Conservation (phyloP, 2,797 vertebrate species). For the Brotula barbata region DNA sequence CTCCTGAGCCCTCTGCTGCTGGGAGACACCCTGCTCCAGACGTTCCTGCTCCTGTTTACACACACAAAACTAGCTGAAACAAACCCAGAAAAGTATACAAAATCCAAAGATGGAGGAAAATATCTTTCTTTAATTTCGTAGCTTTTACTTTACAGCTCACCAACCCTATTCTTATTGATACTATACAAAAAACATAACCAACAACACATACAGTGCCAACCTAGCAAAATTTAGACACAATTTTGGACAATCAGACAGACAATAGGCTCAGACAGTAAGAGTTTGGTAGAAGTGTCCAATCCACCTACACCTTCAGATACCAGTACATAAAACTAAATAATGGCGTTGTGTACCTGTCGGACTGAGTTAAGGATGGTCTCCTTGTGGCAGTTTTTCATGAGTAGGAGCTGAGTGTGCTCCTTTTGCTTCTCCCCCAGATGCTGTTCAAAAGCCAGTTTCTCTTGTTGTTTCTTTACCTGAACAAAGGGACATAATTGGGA, state of each 20-base stretch:
- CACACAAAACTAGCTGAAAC: background rate
- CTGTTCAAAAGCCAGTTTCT: slow-evolving; percentile 91
- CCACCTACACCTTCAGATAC: too few relatives aligned
- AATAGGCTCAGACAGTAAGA: too few relatives aligned
- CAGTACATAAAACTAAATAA: background rate
- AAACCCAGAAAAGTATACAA: background rate
- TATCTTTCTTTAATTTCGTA: too few relatives aligned
- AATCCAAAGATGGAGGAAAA: too few relatives aligned
- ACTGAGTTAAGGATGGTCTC: slow-evolving; percentile 86
- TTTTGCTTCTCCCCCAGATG: slow-evolving; percentile 83
- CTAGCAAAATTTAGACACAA: too few relatives aligned
- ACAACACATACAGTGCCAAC: too few relatives aligned
- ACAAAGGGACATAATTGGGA: background rate
- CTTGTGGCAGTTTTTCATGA: slow-evolving; percentile 83
- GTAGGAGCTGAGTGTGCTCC: slow-evolving; percentile 85
- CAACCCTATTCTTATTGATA: too few relatives aligned
- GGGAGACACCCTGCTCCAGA: slow-evolving; percentile 83
- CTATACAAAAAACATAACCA: too few relatives aligned
- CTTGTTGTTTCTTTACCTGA: slow-evolving; percentile 87
- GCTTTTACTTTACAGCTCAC: too few relatives aligned
- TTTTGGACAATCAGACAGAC: too few relatives aligned
- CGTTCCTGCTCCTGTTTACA: slow-evolving; percentile 84
- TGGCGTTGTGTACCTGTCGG: slow-evolving; percentile 77
- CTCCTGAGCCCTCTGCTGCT: slow-evolving; percentile 84
- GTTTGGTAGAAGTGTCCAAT: too few relatives aligned